Evolutionary conservation across 2,888 invertebrate species (phyloP).

Genomic region (Willowsia nigromaculata): DNA sequence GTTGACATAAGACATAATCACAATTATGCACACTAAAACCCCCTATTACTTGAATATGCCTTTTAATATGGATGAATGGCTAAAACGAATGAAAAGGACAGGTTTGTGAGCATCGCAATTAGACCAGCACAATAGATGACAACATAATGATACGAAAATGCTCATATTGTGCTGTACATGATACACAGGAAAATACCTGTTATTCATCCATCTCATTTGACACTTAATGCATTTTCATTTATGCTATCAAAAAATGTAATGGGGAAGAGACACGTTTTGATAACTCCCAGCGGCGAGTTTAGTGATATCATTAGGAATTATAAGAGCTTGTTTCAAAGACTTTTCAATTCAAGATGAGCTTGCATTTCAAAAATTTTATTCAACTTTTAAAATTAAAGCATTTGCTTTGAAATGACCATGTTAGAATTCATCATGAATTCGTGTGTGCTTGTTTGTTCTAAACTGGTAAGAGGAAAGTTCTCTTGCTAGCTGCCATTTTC

Average conservation of each 20-base stretch:
- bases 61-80: constrained; percentile 23
- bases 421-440: too few species aligned
- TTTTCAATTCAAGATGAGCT: too few species aligned
- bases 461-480: too few species aligned
- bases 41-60: constrained; percentile 5
- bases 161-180: constrained; percentile 40
- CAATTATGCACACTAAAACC: constrained; percentile 38
- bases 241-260: background rate
- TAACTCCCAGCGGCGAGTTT: background rate
- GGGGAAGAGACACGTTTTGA: background rate
- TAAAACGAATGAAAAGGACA: constrained; percentile 48
- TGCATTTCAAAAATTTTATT: too few species aligned
- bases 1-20: constrained; percentile 54
- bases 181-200: constrained; percentile 15
- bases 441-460: too few species aligned
- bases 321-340: too few species aligned
- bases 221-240: constrained; percentile 43
- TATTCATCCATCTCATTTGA: constrained; percentile 47
- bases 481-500: too few species aligned
- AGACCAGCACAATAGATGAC: constrained; percentile 15
- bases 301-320: background rate
- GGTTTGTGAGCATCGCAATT: constrained; percentile 60
- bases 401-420: too few species aligned
- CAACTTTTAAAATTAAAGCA: too few species aligned
- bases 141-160: constrained; percentile 46